Conservation (phyloP, 2,113 vertebrate species). For the Pungitius pungitius region DNA sequence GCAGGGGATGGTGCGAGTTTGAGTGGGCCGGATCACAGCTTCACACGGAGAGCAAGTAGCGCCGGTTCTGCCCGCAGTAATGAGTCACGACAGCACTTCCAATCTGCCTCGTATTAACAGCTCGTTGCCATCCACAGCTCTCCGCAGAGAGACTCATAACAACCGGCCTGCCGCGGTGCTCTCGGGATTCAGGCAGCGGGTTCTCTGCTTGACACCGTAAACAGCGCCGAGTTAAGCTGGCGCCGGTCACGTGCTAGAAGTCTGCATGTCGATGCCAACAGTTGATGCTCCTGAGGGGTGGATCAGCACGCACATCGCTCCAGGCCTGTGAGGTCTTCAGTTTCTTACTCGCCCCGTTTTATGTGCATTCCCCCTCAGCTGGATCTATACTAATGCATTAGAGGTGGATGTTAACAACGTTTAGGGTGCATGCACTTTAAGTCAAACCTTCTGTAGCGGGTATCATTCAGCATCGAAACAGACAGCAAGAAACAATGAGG, state of each 20-base stretch:
- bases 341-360: slow-evolving; percentile 5
- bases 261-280: slow-evolving; percentile 2
- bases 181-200: slow-evolving; percentile 3
- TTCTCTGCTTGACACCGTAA: slow-evolving; percentile 16
- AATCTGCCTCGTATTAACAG: slow-evolving; percentile 52
- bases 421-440: neutral
- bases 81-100: slow-evolving; percentile 65
- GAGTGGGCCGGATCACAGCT: slow-evolving; percentile 68
- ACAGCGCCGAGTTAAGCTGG: slow-evolving; percentile 22
- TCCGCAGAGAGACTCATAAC: slow-evolving; percentile 33
- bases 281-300: slow-evolving; percentile 13
- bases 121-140: slow-evolving; percentile 29
- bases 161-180: slow-evolving; percentile 8
- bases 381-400: slow-evolving; percentile 38
- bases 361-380: neutral
- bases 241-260: slow-evolving; percentile 13
- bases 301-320: slow-evolving; percentile 13
- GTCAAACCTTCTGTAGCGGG: neutral
- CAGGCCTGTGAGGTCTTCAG: neutral
- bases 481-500: neutral
- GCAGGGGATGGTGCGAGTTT: slow-evolving; percentile 62
- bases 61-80: slow-evolving; percentile 62
- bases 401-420: slow-evolving; percentile 9
- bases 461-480: neutral
- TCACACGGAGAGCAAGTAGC: slow-evolving; percentile 51